Conservation (phyloP, 2,888 invertebrate species). For the Lasioglossum vierecki region DNA sequence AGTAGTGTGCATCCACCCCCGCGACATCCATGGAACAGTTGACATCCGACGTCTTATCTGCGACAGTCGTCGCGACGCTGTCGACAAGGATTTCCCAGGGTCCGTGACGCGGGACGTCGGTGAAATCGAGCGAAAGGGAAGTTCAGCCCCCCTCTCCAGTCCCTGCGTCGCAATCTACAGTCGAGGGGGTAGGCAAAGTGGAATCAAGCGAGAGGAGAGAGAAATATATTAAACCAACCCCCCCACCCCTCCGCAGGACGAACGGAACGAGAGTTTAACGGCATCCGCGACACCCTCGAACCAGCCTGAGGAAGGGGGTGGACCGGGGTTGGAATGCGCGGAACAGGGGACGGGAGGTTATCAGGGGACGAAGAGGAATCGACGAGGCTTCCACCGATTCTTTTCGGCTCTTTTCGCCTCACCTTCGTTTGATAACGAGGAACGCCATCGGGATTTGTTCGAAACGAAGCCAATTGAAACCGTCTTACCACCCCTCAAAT, state of each 20-base stretch:
- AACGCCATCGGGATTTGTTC: background rate
- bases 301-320: background rate
- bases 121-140: background rate
- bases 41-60: slow-evolving; percentile 1
- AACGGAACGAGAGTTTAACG: background rate
- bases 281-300: background rate
- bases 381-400: background rate
- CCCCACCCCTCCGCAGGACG: background rate
- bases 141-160: background rate
- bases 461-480: slow-evolving; percentile 3
- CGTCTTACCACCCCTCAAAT: background rate
- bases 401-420: background rate
- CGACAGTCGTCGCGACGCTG: background rate
- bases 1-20: background rate
- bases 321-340: background rate
- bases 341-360: background rate
- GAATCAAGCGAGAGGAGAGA: slow-evolving; percentile 4
- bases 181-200: background rate
- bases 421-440: background rate
- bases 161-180: background rate
- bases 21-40: background rate
- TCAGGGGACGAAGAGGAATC: slow-evolving; percentile 2
- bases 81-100: background rate
- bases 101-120: background rate
- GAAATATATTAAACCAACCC: background rate